Conservation (phyloP, 2,888 invertebrate genomes). For the Apodemia mormo region DNA sequence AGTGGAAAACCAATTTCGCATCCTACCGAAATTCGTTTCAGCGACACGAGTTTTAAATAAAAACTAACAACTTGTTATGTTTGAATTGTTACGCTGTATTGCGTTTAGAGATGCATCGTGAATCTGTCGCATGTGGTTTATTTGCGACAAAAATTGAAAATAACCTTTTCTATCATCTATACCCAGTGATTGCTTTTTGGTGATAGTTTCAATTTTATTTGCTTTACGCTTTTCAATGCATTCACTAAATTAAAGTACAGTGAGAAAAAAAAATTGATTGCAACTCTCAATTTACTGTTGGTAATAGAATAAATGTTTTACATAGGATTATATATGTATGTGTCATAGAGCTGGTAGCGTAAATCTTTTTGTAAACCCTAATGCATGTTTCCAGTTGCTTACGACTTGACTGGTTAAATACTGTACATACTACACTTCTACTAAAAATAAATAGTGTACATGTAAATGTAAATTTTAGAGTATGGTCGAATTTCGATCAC, state of each 20-base stretch:
- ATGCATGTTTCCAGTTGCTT: too few relatives aligned
- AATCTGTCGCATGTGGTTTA: background rate
- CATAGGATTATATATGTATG: too few relatives aligned
- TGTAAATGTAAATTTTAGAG: too few relatives aligned
- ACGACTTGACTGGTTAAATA: too few relatives aligned
- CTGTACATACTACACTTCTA: too few relatives aligned
- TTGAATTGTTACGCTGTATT: conserved; percentile 36
- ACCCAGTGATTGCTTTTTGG: background rate
- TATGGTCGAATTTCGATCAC: too few relatives aligned
- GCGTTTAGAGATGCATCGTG: background rate
- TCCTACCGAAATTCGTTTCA: conserved; percentile 49
- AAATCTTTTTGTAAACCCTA: too few relatives aligned
- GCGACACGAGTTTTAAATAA: conserved; percentile 51
- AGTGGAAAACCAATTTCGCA: conserved; percentile 63
- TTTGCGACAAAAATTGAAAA: conserved; percentile 4
- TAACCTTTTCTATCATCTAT: background rate
- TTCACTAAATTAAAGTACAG: background rate
- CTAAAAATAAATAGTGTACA: too few relatives aligned
- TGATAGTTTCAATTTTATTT: conserved; percentile 1
- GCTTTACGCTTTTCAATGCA: background rate
- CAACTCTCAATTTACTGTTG: too few relatives aligned
- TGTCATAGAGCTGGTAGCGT: too few relatives aligned
- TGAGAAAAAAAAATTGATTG: too few relatives aligned
- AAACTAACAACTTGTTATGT: conserved; percentile 44
- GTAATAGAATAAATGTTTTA: too few relatives aligned